These are phyloP conservation scores for Enteromius unitaeniatus DNA, from an alignment of 2,797 vertebrate species.

Conservation along the genomic window DNA sequence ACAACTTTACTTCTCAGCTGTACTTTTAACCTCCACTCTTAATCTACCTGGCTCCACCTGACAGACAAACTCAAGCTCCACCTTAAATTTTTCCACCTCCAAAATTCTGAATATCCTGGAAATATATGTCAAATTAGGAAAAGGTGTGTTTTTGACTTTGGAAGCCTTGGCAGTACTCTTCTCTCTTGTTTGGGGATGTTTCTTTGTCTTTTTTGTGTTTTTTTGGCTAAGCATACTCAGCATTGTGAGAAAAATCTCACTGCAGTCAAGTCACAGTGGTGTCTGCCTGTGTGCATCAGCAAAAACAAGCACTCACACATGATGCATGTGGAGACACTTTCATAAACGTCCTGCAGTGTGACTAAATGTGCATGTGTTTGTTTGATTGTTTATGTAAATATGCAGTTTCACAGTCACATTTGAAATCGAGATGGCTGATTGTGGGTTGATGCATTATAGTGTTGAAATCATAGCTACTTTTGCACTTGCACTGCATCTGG, in stretches of 20 bases:
- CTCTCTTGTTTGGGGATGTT: neutral
- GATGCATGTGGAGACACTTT: slow-evolving; percentile 40
- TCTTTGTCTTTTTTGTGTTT: neutral
- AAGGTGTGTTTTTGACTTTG: neutral
- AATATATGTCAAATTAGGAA: neutral
- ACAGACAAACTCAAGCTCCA: neutral
- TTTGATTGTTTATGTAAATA: slow-evolving; percentile 39
- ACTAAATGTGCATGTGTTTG: slow-evolving; percentile 23
- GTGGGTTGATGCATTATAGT: neutral
- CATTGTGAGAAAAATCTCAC: slow-evolving; percentile 27
- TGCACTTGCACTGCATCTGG: neutral
- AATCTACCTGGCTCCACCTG: neutral
- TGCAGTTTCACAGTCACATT: slow-evolving; percentile 13
- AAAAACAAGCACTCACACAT: slow-evolving; percentile 37
- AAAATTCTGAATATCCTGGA: neutral
- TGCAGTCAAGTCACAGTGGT: slow-evolving; percentile 22
- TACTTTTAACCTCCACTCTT: neutral
- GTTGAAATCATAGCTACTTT: neutral
- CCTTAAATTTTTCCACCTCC: neutral
- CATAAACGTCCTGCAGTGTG: slow-evolving; percentile 39
- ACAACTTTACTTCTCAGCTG: neutral
- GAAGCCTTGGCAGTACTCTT: neutral
- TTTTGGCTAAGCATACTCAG: neutral
- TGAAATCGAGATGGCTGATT: slow-evolving; percentile 15
- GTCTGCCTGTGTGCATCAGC: slow-evolving; percentile 32